A percentile compares a stretch with the other conserved stretches of the same genome.
Conservation (phyloP, 2,797 vertebrate genomes). For the Acanthurus leucopareius region DNA sequence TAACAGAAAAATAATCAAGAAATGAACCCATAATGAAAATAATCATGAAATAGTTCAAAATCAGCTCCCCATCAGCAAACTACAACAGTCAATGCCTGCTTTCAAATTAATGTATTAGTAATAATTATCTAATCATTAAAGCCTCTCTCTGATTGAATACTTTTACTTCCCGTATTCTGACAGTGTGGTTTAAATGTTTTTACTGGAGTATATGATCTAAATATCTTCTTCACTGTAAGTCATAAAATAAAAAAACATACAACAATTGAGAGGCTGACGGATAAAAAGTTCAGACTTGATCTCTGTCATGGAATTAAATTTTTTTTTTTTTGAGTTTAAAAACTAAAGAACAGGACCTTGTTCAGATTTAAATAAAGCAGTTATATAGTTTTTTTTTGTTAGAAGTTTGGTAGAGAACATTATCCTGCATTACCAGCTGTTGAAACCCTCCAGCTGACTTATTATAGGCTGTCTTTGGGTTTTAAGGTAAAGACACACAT, state of each 20-base stretch:
- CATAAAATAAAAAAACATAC: not conserved
- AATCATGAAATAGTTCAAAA: not conserved
- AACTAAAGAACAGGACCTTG: too few relatives aligned
- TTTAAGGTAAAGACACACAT: slow-evolving; percentile 56
- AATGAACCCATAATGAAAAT: not conserved
- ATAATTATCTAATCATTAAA: not conserved
- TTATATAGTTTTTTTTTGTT: not conserved
- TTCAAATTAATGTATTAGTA: not conserved
- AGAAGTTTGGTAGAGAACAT: slow-evolving; percentile 10
- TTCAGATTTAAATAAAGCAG: too few relatives aligned
- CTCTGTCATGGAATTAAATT: too few relatives aligned
- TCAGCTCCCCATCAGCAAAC: not conserved
- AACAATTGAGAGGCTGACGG: not conserved
- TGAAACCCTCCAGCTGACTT: slow-evolving; percentile 25
- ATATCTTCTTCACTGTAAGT: not conserved
- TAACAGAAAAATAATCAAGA: too few relatives aligned
- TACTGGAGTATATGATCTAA: not conserved
- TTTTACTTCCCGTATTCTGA: not conserved
- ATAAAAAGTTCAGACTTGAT: not conserved
- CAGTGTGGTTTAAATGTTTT: not conserved
- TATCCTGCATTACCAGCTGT: slow-evolving; percentile 17
- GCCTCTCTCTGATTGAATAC: not conserved
- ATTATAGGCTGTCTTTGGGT: slow-evolving; percentile 25
- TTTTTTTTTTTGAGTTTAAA: too few relatives aligned
- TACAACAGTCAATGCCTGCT: not conserved